Evolutionary conservation across 2,113 vertebrate genomes (phyloP).

Genomic region (Gymnobelideus leadbeateri): DNA sequence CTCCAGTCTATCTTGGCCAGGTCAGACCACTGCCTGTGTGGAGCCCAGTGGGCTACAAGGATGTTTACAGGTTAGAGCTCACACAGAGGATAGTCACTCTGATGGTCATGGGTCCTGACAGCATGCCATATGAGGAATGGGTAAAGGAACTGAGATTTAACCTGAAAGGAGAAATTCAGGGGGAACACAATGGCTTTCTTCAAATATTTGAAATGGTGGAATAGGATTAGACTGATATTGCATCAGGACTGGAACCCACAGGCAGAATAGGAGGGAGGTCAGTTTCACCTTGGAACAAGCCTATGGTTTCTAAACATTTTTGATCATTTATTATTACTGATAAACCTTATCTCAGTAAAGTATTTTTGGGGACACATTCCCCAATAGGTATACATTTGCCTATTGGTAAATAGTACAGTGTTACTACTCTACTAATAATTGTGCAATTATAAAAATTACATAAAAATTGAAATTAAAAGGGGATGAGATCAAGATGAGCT

Average conservation of each 20-base stretch:
- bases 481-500: neutral
- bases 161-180: neutral
- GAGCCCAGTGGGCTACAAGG: neutral
- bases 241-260: neutral
- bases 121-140: neutral
- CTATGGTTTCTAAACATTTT: neutral
- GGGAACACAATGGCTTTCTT: neutral
- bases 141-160: neutral
- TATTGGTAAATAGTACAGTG: neutral
- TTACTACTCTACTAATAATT: neutral
- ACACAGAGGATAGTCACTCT: neutral
- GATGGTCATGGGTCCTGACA: neutral
- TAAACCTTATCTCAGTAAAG: neutral
- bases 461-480: neutral
- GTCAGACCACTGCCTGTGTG: neutral
- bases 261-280: neutral
- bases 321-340: neutral
- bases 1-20: neutral
- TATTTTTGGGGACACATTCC: neutral
- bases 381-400: neutral
- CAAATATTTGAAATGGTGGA: neutral
- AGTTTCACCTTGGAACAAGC: neutral
- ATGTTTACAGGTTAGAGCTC: neutral
- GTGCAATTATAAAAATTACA: neutral
- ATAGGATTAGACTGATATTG: neutral